A percentile compares a stretch with the other conserved stretches of the same genome.
phyloP scores from a whole-genome alignment of 2,113 vertebrate species.

The Jaculus jaculus region DNA sequence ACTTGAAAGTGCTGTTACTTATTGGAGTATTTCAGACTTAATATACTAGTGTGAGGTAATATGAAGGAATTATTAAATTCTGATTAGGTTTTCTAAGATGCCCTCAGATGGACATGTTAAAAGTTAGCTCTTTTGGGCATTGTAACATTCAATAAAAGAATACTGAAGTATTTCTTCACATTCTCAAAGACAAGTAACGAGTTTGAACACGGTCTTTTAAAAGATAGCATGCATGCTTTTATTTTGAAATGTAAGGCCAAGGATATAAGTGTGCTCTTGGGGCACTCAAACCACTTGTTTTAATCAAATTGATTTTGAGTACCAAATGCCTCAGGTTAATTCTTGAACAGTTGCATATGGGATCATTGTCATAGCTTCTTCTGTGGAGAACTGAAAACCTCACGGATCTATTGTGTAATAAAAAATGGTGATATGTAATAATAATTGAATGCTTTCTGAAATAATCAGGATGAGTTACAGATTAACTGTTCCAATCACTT shows the following conservation, averaged over 20 bases:
- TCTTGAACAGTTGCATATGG: background rate
- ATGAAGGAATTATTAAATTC: background rate
- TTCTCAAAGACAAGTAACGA: slow-evolving; percentile 14
- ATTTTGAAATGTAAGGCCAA: slow-evolving; percentile 43
- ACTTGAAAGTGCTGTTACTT: background rate
- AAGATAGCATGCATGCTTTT: slow-evolving; percentile 22
- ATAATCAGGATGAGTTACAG: background rate
- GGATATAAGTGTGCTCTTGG: background rate
- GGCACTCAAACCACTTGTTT: background rate
- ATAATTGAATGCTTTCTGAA: background rate
- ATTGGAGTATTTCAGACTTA: background rate
- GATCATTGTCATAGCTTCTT: background rate
- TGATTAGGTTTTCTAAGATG: slow-evolving; percentile 2
- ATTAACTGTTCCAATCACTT: slow-evolving; percentile 24
- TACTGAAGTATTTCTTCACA: slow-evolving; percentile 13
- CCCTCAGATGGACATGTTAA: background rate
- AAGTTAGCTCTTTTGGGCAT: slow-evolving; percentile 26
- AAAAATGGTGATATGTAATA: background rate
- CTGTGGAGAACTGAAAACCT: slow-evolving; percentile 30
- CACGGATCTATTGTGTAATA: background rate
- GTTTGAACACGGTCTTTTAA: slow-evolving; percentile 54
- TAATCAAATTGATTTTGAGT: slow-evolving; percentile 40
- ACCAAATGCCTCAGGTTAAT: background rate
- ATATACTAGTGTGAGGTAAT: slow-evolving; percentile 17
- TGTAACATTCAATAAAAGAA: too few relatives aligned